These are phyloP conservation scores for Florisuga fusca DNA, from an alignment of 2,797 vertebrate genomes.

Conservation along the genomic window DNA sequence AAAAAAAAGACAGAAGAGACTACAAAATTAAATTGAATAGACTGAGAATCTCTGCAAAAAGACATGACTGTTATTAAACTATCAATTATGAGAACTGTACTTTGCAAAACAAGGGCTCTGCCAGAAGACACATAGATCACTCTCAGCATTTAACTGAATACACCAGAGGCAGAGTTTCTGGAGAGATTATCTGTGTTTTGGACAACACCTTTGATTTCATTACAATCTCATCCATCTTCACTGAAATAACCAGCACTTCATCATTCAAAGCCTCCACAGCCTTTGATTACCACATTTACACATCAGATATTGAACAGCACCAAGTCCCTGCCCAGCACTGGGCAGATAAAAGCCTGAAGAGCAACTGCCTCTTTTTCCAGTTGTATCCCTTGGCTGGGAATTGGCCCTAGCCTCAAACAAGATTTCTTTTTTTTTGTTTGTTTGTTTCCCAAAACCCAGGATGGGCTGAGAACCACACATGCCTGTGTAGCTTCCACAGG, in stretches of 20 bases:
- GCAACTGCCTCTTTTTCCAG: conserved; percentile 19
- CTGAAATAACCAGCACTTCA: neutral
- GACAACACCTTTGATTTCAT: neutral
- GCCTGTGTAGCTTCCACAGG: conserved; percentile 95
- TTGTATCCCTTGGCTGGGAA: neutral
- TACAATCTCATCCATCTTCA: neutral
- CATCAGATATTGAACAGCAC: neutral
- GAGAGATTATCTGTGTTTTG: neutral
- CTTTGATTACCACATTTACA: conserved; percentile 32
- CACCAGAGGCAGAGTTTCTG: neutral
- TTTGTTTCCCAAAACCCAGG: neutral
- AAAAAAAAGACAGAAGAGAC: neutral
- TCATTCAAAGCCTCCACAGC: neutral
- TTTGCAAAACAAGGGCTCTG: neutral
- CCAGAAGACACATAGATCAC: neutral
- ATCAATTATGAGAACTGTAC: neutral
- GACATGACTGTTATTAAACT: neutral
- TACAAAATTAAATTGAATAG: neutral
- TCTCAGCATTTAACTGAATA: neutral
- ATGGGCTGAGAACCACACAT: conserved; percentile 34
- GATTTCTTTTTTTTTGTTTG: neutral
- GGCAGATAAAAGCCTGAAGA: neutral
- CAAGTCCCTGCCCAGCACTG: neutral
- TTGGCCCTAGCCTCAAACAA: neutral
- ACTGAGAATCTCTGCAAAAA: neutral